phyloP scores from a whole-genome alignment of 1,140 invertebrate genomes.

The Caenorhabditis elegans region WBcel235 BX284605.5:10977001-10977500 shows the following conservation, averaged over 20 bases:
- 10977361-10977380: neutral
- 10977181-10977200: neutral
- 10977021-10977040: neutral
- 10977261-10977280: neutral
- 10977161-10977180: neutral
- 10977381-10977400: constrained; percentile 26
- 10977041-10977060: neutral
- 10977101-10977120: neutral
- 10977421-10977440: neutral
- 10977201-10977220: neutral
- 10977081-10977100: neutral
- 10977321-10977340: constrained; percentile 1
- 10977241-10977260: neutral
- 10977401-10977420: neutral
- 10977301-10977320: neutral
- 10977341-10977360: constrained; percentile 1
- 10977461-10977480: neutral
- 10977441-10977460: neutral
- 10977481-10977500: neutral
- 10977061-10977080: constrained; percentile 9
- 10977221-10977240: neutral
- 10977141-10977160: neutral
- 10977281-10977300: neutral
- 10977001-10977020: neutral
- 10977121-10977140: neutral